Conservation (phyloP, 2,888 invertebrate species). For the Hemithea aestivaria region DNA sequence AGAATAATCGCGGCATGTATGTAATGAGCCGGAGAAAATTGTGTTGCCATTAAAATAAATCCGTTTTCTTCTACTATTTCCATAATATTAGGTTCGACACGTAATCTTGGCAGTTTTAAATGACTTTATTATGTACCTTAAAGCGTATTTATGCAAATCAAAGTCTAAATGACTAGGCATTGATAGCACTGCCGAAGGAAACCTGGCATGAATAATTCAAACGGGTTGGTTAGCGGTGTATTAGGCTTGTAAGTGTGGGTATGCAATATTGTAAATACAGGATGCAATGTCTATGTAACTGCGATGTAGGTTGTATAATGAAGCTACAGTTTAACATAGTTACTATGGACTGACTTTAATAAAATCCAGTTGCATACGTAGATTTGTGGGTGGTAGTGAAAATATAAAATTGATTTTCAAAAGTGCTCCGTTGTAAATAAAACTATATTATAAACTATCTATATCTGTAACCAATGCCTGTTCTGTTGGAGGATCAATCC, state of each 20-base stretch:
- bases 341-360: too few species aligned
- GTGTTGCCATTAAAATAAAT: slow-evolving; percentile 79
- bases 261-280: slow-evolving; percentile 2
- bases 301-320: too few species aligned
- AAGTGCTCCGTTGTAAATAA: too few species aligned
- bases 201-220: slow-evolving; percentile 16
- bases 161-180: slow-evolving; percentile 18
- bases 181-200: slow-evolving; percentile 17
- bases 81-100: slow-evolving; percentile 27
- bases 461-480: too few species aligned
- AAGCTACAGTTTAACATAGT: too few species aligned
- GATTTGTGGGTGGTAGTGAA: too few species aligned
- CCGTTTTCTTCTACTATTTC: slow-evolving; percentile 47
- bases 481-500: too few species aligned
- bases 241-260: slow-evolving; percentile 6
- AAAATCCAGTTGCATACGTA: too few species aligned
- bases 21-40: slow-evolving; percentile 78
- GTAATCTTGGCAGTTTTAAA: slow-evolving; percentile 23
- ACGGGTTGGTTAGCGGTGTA: slow-evolving; percentile 10
- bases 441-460: too few species aligned
- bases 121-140: slow-evolving; percentile 25
- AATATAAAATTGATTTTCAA: too few species aligned
- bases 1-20: slow-evolving; percentile 69
- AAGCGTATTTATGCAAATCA: slow-evolving; percentile 22
- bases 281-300: background rate